Conservation (phyloP, 2,113 vertebrate genomes). For the Grantiella picta region DNA sequence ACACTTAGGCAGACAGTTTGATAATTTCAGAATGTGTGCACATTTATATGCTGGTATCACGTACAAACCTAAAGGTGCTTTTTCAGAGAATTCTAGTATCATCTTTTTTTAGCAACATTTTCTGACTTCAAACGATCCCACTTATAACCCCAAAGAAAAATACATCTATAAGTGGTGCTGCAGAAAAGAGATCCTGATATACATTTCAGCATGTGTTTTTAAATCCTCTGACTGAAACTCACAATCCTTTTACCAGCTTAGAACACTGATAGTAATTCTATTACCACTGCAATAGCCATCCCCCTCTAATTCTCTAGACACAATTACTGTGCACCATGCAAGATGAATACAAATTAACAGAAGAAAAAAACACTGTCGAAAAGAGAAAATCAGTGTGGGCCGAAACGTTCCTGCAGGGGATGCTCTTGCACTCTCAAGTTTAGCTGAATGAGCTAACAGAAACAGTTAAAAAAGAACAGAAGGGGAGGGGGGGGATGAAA, state of each 20-base stretch:
- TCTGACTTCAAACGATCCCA: background rate
- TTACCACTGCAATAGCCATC: conserved; percentile 43
- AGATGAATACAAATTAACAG: conserved; percentile 63
- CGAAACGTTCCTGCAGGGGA: conserved; percentile 48
- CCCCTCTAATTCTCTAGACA: conserved; percentile 61
- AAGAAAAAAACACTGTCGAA: background rate
- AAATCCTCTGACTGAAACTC: conserved; percentile 61
- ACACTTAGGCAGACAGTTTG: background rate
- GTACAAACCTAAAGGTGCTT: background rate
- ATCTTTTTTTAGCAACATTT: background rate
- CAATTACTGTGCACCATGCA: conserved; percentile 39
- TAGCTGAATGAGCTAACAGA: background rate
- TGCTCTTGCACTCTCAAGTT: conserved; percentile 49
- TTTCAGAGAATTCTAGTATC: background rate
- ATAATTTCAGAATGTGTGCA: background rate
- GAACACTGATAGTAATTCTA: conserved; percentile 64
- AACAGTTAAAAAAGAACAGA: background rate
- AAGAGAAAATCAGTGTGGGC: background rate
- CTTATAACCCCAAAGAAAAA: background rate
- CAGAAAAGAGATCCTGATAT: background rate
- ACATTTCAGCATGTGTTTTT: conserved; percentile 53
- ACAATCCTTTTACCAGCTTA: conserved; percentile 60
- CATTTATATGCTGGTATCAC: background rate
- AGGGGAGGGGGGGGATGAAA: too few relatives aligned
- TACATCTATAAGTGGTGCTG: background rate